phyloP scores from a whole-genome alignment of 53 echinoderm and acorn worm species.

The Hippasteria phrygiana region DNA sequence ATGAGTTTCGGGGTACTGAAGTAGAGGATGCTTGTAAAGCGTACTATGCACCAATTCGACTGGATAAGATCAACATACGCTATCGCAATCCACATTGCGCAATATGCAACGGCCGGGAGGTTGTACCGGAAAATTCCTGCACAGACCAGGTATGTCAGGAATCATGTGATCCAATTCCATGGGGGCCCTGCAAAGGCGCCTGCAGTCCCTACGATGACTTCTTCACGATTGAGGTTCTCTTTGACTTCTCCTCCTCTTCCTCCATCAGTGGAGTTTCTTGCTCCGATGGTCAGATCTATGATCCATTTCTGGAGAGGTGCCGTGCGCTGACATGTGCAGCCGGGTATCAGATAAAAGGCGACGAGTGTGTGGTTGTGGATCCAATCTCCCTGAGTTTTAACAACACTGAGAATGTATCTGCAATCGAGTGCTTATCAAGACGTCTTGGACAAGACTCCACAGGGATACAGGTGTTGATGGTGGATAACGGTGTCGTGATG shows the following conservation, averaged over 20 bases:
- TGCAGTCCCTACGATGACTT: constrained; percentile 38
- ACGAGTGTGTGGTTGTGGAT: background rate
- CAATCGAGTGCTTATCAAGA: background rate
- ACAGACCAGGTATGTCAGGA: background rate
- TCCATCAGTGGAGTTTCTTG: background rate
- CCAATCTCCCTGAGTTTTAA: no score
- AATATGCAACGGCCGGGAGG: constrained; percentile 34
- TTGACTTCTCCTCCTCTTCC: background rate
- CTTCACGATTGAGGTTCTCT: constrained; percentile 53
- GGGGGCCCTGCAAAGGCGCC: background rate
- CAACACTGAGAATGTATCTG: background rate
- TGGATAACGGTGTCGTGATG: background rate
- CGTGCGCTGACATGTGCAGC: constrained; percentile 44
- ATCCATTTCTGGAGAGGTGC: constrained; percentile 62
- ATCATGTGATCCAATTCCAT: constrained; percentile 1
- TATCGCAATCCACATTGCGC: constrained; percentile 75
- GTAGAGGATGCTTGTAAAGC: constrained; percentile 17
- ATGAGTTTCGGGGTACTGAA: background rate
- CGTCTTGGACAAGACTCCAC: background rate
- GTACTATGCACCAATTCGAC: constrained; percentile 43
- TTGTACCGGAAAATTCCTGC: constrained; percentile 38
- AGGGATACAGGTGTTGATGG: background rate
- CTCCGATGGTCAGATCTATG: constrained; percentile 45
- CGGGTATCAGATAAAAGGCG: constrained; percentile 4
- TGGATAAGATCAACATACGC: background rate